Base-by-base conservation (phyloP, 2,888 invertebrate species). In the Macaria liturata region DNA sequence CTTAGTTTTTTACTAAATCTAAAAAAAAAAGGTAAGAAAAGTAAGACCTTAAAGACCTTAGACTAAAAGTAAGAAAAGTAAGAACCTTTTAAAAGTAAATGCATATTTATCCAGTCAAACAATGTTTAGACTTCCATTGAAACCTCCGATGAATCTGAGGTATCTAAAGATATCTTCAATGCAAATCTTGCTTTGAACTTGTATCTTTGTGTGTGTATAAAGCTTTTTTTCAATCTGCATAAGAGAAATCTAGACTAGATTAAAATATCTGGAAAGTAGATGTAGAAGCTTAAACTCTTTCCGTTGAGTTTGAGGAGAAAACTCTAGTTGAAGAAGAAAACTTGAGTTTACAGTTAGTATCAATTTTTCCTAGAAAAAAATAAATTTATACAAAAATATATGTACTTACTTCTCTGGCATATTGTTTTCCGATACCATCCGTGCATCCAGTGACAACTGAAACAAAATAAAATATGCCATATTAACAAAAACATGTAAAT, bases 341-440 rank as follows among this genome's bases (percentile, higher is more conserved):
- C n/a, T n/a, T n/a, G n/a, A n/a, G n/a, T n/a, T n/a, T 20, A 20
- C 2, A 20, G 20, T 20, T 20, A 20, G 20, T 20, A 20, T 20
- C 20, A 20, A 2, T 20, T n/a, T n/a, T n/a, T 20, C 20, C 20
- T 20, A 20, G 20, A 2, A 20, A 20, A 20, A 20, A 1, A 1
- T 20, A 20, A 20, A 20, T 20, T 20, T 1, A 20, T 20, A 20
- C 20, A 20, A 20, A 20, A 20, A 20, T 20, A 2, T 20, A 20
- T 20, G 20, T 39, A 40, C 47, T 74, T 84, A 95, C 95, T 79
- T 94, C 93, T 80, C 93, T 94, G 0, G 96, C 97, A 75, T 96
- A 98, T 30, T 97, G 96, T 83, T 97, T 97, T 64, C 98, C 98
- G 63, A 98, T 95, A 3, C 98, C 98, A 90, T 97, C 97, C 0